A percentile compares a stretch with the other conserved stretches of the same genome.
phyloP scores from a whole-genome alignment of 2,113 vertebrate genomes.

The Gambusia holbrooki region DNA sequence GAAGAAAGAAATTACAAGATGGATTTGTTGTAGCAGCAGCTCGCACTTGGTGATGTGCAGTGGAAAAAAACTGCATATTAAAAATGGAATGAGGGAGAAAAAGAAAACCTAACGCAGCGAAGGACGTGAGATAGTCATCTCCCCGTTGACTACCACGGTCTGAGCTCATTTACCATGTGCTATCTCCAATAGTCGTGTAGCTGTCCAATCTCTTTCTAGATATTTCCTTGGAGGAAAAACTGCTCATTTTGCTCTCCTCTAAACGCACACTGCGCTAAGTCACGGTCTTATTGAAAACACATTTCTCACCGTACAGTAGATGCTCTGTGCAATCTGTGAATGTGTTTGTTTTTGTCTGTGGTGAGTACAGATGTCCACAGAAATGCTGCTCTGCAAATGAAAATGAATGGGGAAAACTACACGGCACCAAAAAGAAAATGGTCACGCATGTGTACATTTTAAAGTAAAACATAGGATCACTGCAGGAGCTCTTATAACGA shows the following conservation, averaged over 20 bases:
- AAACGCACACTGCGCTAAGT: constrained; percentile 37
- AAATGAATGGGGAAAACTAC: not conserved
- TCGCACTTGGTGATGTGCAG: constrained; percentile 25
- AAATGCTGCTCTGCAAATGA: constrained; percentile 3
- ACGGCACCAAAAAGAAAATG: not conserved
- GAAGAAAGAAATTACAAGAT: constrained; percentile 50
- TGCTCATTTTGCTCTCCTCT: constrained; percentile 61
- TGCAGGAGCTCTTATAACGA: constrained; percentile 27
- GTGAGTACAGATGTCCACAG: not conserved
- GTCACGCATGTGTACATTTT: constrained; percentile 3
- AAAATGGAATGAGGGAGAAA: constrained; percentile 43
- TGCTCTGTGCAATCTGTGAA: constrained; percentile 6
- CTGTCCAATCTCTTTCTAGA: constrained; percentile 60
- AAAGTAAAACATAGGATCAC: constrained; percentile 5
- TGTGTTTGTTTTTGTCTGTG: constrained; percentile 2
- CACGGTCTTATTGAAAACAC: constrained; percentile 55
- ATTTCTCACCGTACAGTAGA: constrained; percentile 44
- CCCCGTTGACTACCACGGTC: constrained; percentile 65
- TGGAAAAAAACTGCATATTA: constrained; percentile 50
- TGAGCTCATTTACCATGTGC: constrained; percentile 68
- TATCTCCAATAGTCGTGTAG: constrained; percentile 58
- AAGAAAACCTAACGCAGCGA: constrained; percentile 17
- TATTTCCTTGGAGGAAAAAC: constrained; percentile 70
- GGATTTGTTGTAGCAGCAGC: constrained; percentile 45
- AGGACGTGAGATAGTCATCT: constrained; percentile 51